These are phyloP conservation scores for Dendropsophus ebraccatus DNA, from an alignment of 2,113 vertebrate species.

Conservation along the genomic window DNA sequence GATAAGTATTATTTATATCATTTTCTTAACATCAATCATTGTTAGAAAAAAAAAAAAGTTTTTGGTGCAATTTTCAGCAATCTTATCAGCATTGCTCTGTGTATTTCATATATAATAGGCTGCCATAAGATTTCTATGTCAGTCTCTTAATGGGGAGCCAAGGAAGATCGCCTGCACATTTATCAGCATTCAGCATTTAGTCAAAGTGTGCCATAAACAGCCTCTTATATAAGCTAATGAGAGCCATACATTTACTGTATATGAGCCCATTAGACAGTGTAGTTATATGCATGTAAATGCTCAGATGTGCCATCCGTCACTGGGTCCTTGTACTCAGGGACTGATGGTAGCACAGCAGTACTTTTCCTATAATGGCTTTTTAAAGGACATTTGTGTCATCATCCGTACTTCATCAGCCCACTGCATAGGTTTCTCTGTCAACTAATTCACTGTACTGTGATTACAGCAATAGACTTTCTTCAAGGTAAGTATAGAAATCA, in stretches of 20 bases:
- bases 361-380: background rate
- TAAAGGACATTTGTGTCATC: background rate
- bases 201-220: too few relatives aligned
- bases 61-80: too few relatives aligned
- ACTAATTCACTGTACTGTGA: background rate
- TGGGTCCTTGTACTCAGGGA: background rate
- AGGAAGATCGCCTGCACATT: too few relatives aligned
- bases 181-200: too few relatives aligned
- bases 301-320: background rate
- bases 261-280: background rate
- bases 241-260: background rate
- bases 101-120: too few relatives aligned
- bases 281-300: background rate
- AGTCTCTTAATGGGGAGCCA: too few relatives aligned
- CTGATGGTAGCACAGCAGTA: background rate
- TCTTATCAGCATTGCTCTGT: too few relatives aligned
- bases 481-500: background rate
- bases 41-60: too few relatives aligned
- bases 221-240: background rate
- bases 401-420: background rate
- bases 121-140: too few relatives aligned
- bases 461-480: background rate
- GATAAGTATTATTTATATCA: too few relatives aligned
- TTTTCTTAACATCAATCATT: too few relatives aligned
- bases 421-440: background rate